phyloP scores from a whole-genome alignment of 2,113 vertebrate species.

The Paramisgurnus dabryanus region DNA sequence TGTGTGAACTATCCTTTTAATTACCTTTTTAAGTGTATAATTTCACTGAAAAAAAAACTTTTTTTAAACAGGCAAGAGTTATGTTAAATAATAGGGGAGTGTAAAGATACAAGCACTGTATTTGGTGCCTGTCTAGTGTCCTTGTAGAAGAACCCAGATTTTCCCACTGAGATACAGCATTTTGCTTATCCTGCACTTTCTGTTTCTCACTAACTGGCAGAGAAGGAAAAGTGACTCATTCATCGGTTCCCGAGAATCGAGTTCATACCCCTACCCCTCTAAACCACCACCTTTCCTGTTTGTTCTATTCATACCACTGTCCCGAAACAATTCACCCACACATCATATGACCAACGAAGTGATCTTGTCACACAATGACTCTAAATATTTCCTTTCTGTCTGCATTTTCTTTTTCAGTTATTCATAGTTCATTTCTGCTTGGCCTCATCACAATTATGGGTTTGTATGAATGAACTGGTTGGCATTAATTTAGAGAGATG shows the following conservation, averaged over 20 bases:
- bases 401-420: constrained; percentile 5
- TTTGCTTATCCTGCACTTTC: constrained; percentile 2
- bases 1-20: no score
- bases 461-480: not conserved
- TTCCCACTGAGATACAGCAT: not conserved
- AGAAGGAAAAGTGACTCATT: not conserved
- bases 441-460: not conserved
- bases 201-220: not conserved
- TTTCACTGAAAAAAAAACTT: no score
- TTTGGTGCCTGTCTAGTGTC: not conserved
- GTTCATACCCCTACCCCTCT: not conserved
- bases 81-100: not conserved
- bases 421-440: constrained; percentile 10
- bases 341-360: constrained; percentile 1
- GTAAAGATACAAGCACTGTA: not conserved
- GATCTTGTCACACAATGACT: constrained; percentile 11
- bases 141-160: not conserved
- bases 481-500: not conserved
- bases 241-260: not conserved
- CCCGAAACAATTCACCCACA: constrained; percentile 8
- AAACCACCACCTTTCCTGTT: constrained; percentile 20
- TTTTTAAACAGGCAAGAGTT: no score
- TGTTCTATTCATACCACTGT: not conserved
- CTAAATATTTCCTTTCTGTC: not conserved
- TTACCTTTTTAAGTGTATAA: no score